Evolutionary conservation across 2,797 vertebrate species (phyloP).

Genomic region (Trichosurus vulpecula): DNA sequence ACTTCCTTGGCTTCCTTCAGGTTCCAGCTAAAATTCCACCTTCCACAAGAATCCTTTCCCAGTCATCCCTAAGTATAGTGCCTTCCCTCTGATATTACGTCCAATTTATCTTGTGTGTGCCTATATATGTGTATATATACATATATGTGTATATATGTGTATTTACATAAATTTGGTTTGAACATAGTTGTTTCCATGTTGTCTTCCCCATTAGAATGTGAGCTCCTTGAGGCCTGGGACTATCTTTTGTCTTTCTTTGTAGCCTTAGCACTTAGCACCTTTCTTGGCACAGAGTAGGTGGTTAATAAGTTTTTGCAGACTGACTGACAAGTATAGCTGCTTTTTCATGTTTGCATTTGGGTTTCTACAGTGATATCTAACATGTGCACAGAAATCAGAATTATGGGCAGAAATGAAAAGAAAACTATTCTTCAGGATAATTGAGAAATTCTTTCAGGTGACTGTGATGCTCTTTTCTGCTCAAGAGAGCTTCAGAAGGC

Average conservation of each 20-base stretch:
- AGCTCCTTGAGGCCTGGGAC: neutral
- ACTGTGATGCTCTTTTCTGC: neutral
- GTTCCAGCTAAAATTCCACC: neutral
- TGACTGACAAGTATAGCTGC: neutral
- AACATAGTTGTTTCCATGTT: neutral
- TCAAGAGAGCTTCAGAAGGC: neutral
- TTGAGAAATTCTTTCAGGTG: neutral
- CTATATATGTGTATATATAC: neutral
- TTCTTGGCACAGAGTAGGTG: neutral
- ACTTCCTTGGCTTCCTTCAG: neutral
- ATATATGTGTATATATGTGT: too few relatives aligned
- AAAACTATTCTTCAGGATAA: neutral
- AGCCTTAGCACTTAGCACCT: neutral
- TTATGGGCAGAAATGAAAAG: neutral
- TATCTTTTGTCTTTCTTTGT: neutral
- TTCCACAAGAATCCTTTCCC: neutral
- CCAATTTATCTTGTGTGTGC: neutral
- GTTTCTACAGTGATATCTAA: neutral
- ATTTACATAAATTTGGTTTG: neutral
- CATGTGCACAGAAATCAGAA: neutral
- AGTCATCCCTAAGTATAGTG: neutral
- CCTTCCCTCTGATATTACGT: neutral
- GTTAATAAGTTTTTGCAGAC: neutral
- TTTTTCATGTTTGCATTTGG: neutral
- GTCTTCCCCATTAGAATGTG: neutral